Percentiles rank a stretch among this genome's conserved stretches.
Evolutionary conservation across 1,140 invertebrate species (phyloP).

Genomic region (Dendrolimus kikuchii): DNA sequence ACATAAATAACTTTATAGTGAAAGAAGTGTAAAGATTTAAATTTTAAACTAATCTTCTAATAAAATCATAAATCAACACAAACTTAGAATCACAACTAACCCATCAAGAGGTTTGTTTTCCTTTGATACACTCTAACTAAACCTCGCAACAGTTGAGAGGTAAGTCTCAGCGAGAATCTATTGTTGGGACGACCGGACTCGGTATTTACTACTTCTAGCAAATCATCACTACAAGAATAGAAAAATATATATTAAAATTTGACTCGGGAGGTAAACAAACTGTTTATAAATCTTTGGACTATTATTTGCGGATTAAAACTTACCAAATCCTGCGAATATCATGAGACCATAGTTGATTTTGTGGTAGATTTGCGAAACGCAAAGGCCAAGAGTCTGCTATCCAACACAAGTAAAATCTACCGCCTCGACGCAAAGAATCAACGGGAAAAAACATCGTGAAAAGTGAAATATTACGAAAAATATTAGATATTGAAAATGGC

Average conservation of each 20-base stretch:
- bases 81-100: slow-evolving; percentile 19
- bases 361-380: slow-evolving; percentile 50
- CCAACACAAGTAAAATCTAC: slow-evolving; percentile 62
- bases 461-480: too few species aligned
- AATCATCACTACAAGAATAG: slow-evolving; percentile 39
- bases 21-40: too few species aligned
- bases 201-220: slow-evolving; percentile 42
- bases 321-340: slow-evolving; percentile 60
- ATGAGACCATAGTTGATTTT: slow-evolving; percentile 50
- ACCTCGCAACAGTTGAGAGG: slow-evolving; percentile 51
- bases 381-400: slow-evolving; percentile 60
- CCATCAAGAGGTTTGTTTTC: slow-evolving; percentile 41
- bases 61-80: too few species aligned
- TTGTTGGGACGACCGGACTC: slow-evolving; percentile 46
- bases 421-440: slow-evolving; percentile 45
- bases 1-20: not conserved
- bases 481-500: too few species aligned
- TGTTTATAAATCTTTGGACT: too few species aligned
- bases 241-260: not conserved
- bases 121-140: slow-evolving; percentile 47
- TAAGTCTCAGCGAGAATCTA: slow-evolving; percentile 53
- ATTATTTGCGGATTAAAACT: slow-evolving; percentile 3
- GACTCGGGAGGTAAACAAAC: too few species aligned
- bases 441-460: slow-evolving; percentile 59
- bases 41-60: too few species aligned